Evolutionary conservation across 2,797 vertebrate species (phyloP), one percentile per base, ranked within the genome.

Genomic region (Lycodopsis pacificus): DNA sequence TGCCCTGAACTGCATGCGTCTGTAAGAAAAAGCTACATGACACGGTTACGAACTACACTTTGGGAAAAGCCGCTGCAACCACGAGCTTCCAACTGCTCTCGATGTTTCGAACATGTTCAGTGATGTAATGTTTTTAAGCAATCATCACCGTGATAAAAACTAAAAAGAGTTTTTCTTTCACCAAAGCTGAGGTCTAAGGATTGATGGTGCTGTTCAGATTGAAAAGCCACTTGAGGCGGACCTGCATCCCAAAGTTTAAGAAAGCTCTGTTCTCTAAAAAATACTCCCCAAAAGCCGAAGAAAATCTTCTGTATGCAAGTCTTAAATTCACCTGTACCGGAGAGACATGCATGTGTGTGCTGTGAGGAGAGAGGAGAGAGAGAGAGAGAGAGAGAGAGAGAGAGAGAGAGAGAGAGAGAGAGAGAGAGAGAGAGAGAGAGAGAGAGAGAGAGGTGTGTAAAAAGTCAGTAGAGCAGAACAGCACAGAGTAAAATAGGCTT

Each of bases 381-480:
- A 63, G 65, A 76, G 58, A 53, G 48, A 17, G 14, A 46, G 44
- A 46, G 34, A 10, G 32, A 70, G 25, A 57, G 46, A 2, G 40
- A 76, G n/a, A 63, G 65, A 77, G 58, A 53, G 49, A 22, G n/a
- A 53, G 49, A 51, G 34, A 74, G 57, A n/a, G 46, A 48, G 46
- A 48, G 46, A 48, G 46, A 61, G 61, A 48, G 27, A 3, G 30
- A 32, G 30, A 59, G 58, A 44, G 14, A 61, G 25, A 53, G 46
- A 2, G 40, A 76, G 22, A 40, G 2, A 49, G 58, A 72, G 61
- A 42, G 73, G 70, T 76, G 72, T 72, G 82, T 66, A 73, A 27
- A 71, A 53, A 53, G 68, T 73, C 84, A 77, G 73, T 49, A 30
- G 76, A 82, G 81, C 81, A 70, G 76, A 78, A 83, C 79, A 79